Conservation (phyloP, 2,888 invertebrate species). For the Tenthredo mesomela region DNA sequence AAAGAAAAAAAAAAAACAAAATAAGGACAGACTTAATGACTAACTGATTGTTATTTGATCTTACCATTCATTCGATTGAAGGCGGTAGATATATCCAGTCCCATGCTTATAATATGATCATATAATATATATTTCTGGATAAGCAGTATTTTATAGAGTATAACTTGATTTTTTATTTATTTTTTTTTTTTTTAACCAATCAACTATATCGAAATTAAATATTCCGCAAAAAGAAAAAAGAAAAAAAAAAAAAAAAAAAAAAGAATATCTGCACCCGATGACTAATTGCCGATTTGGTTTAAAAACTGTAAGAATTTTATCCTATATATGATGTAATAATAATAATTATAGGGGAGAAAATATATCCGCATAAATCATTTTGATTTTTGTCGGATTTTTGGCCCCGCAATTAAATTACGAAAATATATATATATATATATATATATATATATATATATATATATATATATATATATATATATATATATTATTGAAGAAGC, state of each 20-base stretch:
- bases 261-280: not conserved
- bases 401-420: too few relatives aligned
- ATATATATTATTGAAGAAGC: too few relatives aligned
- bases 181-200: not conserved
- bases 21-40: not conserved
- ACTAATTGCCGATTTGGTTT: not conserved
- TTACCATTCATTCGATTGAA: conserved; percentile 63
- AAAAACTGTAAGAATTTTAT: too few relatives aligned
- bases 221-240: too few relatives aligned
- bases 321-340: too few relatives aligned
- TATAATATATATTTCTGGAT: not conserved
- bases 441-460: too few relatives aligned
- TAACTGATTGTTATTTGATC: conserved; percentile 24
- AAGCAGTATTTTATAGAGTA: not conserved
- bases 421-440: too few relatives aligned
- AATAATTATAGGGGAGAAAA: too few relatives aligned
- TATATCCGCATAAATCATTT: too few relatives aligned
- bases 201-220: not conserved
- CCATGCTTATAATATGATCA: conserved; percentile 56
- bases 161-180: not conserved
- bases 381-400: too few relatives aligned
- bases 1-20: not conserved
- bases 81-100: conserved; percentile 64
- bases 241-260: too few relatives aligned
- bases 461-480: too few relatives aligned